These are phyloP conservation scores for Onychomys arenicola DNA, from an alignment of 2,797 vertebrate species.

Conservation along the genomic window DNA sequence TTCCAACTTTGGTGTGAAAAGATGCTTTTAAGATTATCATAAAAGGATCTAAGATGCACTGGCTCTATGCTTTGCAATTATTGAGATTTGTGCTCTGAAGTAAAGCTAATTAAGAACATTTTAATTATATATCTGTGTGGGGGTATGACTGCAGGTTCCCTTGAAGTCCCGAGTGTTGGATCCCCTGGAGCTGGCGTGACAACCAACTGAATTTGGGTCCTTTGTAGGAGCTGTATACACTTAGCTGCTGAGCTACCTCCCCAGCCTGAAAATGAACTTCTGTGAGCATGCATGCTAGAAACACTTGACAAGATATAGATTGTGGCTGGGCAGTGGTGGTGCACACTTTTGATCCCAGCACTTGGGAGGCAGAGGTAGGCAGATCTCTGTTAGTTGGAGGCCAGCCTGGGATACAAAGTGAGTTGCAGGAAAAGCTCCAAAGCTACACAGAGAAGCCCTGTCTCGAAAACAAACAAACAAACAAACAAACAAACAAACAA, in stretches of 20 bases:
- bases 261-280: neutral
- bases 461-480: too few species aligned
- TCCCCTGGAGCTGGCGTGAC: neutral
- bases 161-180: neutral
- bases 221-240: neutral
- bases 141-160: neutral
- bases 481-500: too few species aligned
- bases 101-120: neutral
- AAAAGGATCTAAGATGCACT: neutral
- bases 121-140: neutral
- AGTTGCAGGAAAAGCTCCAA: too few species aligned
- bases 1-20: neutral
- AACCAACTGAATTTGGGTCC: neutral
- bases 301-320: neutral
- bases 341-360: too few species aligned
- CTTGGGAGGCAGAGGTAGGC: too few species aligned
- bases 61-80: neutral
- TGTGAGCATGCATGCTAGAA: neutral
- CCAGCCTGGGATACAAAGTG: too few species aligned
- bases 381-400: too few species aligned
- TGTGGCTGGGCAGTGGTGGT: neutral
- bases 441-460: too few species aligned
- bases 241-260: neutral
- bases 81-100: neutral
- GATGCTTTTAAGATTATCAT: neutral